Evolutionary conservation across 2,113 vertebrate genomes (phyloP).

Genomic region (Andinoacara biseriatus): DNA sequence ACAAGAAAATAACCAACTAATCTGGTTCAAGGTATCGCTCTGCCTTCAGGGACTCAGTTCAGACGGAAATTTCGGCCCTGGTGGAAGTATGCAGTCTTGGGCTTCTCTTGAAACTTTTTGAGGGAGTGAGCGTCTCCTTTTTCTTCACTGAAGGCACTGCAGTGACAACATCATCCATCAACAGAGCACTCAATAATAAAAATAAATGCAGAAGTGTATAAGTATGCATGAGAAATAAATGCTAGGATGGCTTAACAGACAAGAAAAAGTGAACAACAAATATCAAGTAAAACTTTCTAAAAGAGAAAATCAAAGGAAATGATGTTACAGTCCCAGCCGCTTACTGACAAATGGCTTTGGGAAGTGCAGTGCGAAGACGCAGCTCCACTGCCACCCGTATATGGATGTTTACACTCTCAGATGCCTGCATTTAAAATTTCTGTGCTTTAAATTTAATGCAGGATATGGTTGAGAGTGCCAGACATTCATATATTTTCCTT

Average conservation of each 20-base stretch:
- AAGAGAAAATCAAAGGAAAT: not conserved
- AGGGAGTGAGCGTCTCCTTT: not conserved
- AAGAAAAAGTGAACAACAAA: not conserved
- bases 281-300: not conserved
- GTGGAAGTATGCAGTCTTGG: not conserved
- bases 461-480: not conserved
- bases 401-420: slow-evolving; percentile 32
- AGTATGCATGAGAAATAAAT: not conserved
- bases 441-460: slow-evolving; percentile 15
- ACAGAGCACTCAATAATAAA: slow-evolving; percentile 4
- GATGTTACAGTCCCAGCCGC: not conserved
- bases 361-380: not conserved
- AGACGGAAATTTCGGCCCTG: not conserved
- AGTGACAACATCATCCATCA: slow-evolving; percentile 3
- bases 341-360: not conserved
- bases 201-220: not conserved
- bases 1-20: not conserved
- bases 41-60: not conserved
- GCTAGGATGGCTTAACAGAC: not conserved
- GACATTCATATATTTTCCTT: not conserved
- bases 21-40: not conserved
- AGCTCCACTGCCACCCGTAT: not conserved
- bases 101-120: too few relatives aligned
- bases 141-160: not conserved
- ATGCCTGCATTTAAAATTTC: slow-evolving; percentile 46